A percentile compares a stretch with the other conserved stretches of the same genome.
phyloP scores from a whole-genome alignment of 2,113 vertebrate genomes.

The Deroptyus accipitrinus region DNA sequence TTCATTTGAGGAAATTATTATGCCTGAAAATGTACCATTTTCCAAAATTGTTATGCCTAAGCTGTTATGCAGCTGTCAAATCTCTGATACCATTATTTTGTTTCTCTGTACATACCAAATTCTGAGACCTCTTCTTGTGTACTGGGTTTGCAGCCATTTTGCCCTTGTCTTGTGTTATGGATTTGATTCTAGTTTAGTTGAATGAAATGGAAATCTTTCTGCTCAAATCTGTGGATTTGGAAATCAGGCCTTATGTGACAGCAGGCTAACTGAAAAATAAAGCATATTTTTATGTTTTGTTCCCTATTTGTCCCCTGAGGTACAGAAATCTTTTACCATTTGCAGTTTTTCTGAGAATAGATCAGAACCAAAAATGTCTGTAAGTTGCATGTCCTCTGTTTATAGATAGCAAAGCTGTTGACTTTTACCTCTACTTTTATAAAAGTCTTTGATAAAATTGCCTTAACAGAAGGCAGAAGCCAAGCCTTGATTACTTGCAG shows the following conservation, averaged over 20 bases:
- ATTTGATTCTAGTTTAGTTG: not conserved
- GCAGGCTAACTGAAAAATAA: not conserved
- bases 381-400: not conserved
- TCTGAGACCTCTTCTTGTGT: not conserved
- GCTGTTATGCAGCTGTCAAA: not conserved
- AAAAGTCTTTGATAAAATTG: not conserved
- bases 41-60: not conserved
- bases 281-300: not conserved
- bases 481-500: not conserved
- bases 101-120: not conserved
- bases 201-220: not conserved
- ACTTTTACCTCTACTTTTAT: not conserved
- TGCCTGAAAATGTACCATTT: not conserved
- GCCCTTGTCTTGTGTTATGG: not conserved
- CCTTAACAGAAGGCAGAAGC: not conserved
- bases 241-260: not conserved
- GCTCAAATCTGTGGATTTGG: not conserved
- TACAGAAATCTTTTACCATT: not conserved
- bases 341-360: not conserved
- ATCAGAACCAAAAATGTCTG: not conserved
- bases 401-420: not conserved
- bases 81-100: not conserved
- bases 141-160: not conserved
- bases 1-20: not conserved
- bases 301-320: not conserved